Conservation (phyloP, 1,140 invertebrate species). For the Bombus superbus region DNA sequence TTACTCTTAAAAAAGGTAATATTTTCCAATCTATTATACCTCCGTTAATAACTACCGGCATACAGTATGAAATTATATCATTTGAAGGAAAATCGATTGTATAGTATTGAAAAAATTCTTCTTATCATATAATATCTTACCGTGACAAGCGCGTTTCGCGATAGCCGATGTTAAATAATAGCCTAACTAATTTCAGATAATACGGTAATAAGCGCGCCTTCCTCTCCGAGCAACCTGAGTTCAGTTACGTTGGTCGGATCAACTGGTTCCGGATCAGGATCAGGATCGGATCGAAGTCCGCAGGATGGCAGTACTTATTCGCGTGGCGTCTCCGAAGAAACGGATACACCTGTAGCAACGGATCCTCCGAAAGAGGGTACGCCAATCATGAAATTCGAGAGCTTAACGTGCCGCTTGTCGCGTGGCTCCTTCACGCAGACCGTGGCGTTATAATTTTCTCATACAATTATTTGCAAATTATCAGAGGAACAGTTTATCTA, state of each 20-base stretch:
- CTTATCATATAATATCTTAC: background rate
- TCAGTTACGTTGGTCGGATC: constrained; percentile 88
- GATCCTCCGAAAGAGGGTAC: constrained; percentile 58
- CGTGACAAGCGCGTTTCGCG: no score
- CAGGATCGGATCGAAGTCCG: constrained; percentile 80
- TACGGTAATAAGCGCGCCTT: constrained; percentile 84
- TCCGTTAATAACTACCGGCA: background rate
- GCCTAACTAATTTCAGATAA: constrained; percentile 67
- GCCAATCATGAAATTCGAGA: background rate
- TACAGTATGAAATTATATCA: no score
- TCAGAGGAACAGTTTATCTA: constrained; percentile 73
- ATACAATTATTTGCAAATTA: background rate
- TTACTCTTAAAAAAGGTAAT: background rate
- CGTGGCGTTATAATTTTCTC: background rate
- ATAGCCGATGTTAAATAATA: background rate
- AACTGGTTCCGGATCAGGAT: constrained; percentile 82
- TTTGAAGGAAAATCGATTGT: background rate
- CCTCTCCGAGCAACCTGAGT: constrained; percentile 89
- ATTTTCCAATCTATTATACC: background rate
- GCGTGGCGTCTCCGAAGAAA: constrained; percentile 75
- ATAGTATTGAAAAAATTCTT: background rate
- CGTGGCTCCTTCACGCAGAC: background rate
- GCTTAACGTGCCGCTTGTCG: no score
- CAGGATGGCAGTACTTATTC: constrained; percentile 69
- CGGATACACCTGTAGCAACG: constrained; percentile 65